Conservation (phyloP, 2,888 invertebrate genomes). For the Alviniconcha strummeri region DNA sequence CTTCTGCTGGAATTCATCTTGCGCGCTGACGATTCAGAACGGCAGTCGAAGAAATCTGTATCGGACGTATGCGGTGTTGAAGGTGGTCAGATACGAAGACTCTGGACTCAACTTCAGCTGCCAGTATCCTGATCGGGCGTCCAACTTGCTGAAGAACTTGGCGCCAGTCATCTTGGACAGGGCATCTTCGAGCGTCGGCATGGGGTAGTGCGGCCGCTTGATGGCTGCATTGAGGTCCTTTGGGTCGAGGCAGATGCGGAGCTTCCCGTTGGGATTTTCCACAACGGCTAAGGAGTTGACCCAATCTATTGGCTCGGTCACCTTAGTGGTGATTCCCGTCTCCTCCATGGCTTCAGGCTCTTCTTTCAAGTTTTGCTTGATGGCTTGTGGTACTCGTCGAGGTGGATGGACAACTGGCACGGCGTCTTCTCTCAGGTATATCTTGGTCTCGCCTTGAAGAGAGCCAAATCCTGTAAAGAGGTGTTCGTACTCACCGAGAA, state of each 20-base stretch:
- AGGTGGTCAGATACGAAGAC: conserved; percentile 37
- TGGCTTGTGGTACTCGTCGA: neutral
- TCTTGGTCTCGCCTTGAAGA: conserved; percentile 6
- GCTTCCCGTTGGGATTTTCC: conserved; percentile 3
- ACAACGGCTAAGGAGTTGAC: conserved; percentile 7
- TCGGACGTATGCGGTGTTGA: conserved; percentile 36
- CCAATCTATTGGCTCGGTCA: conserved; percentile 8
- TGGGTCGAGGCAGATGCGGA: neutral
- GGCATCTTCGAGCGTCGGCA: conserved; percentile 15
- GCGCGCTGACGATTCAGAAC: conserved; percentile 40
- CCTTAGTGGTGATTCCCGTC: neutral
- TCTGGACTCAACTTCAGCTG: conserved; percentile 24
- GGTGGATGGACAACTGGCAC: conserved; percentile 1
- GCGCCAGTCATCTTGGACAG: neutral
- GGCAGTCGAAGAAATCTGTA: conserved; percentile 46
- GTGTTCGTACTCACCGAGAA: neutral
- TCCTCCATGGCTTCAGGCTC: neutral
- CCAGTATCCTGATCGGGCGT: conserved; percentile 43
- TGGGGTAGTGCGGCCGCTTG: conserved; percentile 9
- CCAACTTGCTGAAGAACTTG: conserved; percentile 36
- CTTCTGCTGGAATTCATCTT: conserved; percentile 22
- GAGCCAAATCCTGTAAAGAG: neutral
- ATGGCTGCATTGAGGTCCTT: neutral
- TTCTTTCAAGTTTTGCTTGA: conserved; percentile 7
- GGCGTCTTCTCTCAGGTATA: neutral